Evolutionary conservation across 2,888 invertebrate species (phyloP).

Genomic region (Tromatobia lineatoria): DNA sequence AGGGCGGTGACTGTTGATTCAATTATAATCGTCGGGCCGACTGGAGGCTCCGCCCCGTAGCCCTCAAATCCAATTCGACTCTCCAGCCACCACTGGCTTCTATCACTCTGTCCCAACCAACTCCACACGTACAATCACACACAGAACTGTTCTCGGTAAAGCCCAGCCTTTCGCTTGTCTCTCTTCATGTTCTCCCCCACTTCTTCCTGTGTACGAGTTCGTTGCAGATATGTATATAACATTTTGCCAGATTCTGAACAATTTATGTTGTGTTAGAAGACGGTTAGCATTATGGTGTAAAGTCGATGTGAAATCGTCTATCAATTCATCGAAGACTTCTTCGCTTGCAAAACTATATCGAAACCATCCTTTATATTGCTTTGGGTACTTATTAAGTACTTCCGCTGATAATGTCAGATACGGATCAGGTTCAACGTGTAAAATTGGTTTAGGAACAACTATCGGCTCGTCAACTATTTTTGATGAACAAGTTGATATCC

Average conservation of each 20-base stretch:
- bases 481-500: no score
- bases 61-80: slow-evolving; percentile 81
- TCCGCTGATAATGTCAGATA: no score
- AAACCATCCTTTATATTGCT: no score
- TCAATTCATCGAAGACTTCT: slow-evolving; percentile 6
- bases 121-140: slow-evolving; percentile 28
- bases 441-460: no score
- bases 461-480: no score
- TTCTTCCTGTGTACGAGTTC: neutral
- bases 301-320: neutral
- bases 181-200: slow-evolving; percentile 16
- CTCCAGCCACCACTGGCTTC: slow-evolving; percentile 66
- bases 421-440: no score
- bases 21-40: slow-evolving; percentile 82
- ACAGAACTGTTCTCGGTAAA: slow-evolving; percentile 34
- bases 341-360: neutral
- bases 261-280: neutral
- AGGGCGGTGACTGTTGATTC: slow-evolving; percentile 84
- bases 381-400: no score
- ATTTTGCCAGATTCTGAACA: neutral
- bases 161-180: slow-evolving; percentile 32
- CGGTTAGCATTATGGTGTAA: neutral
- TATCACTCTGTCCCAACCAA: slow-evolving; percentile 25
- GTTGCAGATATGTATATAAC: neutral
- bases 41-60: slow-evolving; percentile 80